Conservation (phyloP, 1,140 invertebrate species). For the Dolichoris vasculosae region DNA sequence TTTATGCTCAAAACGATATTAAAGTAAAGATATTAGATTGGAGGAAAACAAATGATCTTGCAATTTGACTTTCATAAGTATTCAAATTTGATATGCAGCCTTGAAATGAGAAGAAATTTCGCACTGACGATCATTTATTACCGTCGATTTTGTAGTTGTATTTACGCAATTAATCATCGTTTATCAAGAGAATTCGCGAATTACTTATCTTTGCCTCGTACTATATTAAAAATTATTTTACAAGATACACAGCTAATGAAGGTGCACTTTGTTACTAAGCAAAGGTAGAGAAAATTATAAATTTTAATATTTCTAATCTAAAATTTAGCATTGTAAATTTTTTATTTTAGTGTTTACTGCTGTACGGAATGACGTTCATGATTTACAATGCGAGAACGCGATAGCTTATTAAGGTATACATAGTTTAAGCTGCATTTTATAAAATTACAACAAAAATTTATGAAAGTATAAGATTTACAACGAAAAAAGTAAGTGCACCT, state of each 20-base stretch:
- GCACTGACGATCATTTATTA: conserved; percentile 51
- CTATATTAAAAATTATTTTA: conserved; percentile 40
- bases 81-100: conserved; percentile 27
- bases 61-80: conserved; percentile 16
- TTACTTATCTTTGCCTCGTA: conserved; percentile 40
- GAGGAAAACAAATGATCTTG: background rate
- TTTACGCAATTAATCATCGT: conserved; percentile 49
- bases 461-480: background rate
- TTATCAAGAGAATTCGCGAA: conserved; percentile 48
- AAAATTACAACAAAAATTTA: background rate
- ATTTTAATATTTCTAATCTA: conserved; percentile 27
- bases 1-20: background rate
- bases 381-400: background rate
- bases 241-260: conserved; percentile 2
- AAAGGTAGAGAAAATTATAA: background rate
- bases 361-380: background rate
- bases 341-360: background rate
- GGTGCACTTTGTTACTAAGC: conserved; percentile 53
- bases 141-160: conserved; percentile 31
- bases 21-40: conserved; percentile 9
- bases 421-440: background rate
- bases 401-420: background rate
- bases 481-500: too few species aligned
- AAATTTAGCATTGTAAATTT: background rate
- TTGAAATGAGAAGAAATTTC: conserved; percentile 19